Evolutionary conservation across 2,797 vertebrate species (phyloP).

Genomic region (Leontocebus nigricollis): DNA sequence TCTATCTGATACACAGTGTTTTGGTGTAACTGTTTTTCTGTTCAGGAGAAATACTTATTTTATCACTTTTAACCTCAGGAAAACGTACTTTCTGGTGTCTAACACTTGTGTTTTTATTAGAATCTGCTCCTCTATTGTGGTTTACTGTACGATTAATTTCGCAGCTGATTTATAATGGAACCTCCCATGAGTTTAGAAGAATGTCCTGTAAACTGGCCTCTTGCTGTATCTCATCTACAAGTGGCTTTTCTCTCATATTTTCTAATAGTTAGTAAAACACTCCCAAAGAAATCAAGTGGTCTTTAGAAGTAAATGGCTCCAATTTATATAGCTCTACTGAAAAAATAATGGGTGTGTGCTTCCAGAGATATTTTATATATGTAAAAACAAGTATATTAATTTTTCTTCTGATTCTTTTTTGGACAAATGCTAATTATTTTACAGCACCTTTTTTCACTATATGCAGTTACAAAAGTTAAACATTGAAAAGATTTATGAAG

Average conservation of each 20-base stretch:
- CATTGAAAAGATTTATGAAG: neutral
- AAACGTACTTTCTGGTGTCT: too few relatives aligned
- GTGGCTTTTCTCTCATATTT: neutral
- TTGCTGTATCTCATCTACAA: neutral
- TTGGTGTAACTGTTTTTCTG: neutral
- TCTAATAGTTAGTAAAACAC: neutral
- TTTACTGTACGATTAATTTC: fast-evolving
- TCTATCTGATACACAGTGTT: too few relatives aligned
- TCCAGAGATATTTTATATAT: too few relatives aligned
- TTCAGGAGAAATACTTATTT: neutral
- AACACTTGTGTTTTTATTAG: fast-evolving
- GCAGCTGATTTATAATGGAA: neutral
- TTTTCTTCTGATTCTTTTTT: neutral
- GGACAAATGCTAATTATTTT: neutral
- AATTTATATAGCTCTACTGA: neutral
- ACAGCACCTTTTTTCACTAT: neutral
- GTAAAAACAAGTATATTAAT: neutral
- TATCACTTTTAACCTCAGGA: neutral
- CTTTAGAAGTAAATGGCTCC: neutral
- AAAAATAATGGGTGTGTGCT: neutral
- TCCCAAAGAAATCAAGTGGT: neutral
- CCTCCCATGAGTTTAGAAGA: neutral
- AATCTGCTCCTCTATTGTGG: fast-evolving
- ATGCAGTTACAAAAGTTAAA: neutral
- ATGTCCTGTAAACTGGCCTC: neutral